Base-by-base conservation (phyloP, 2,113 vertebrate genomes). In the Numenius arquata region DNA sequence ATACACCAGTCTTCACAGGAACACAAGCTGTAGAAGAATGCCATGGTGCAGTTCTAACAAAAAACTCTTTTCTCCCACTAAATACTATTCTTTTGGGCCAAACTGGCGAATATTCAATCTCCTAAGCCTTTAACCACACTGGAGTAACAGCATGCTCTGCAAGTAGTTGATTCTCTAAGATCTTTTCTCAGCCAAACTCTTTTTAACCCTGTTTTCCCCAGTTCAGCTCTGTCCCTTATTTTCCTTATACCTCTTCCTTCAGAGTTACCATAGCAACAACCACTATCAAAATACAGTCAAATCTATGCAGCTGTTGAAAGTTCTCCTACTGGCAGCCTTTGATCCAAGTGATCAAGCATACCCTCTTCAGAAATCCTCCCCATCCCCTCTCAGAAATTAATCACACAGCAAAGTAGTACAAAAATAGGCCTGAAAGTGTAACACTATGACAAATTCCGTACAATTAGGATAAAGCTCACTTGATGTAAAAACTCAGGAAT, bases 41-140 rank as follows among this genome's bases (percentile, higher is more conserved):
- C 70, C 73, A 88, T 18, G 18, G 61, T 47, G 87, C 59, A 78
- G 50, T 77, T 96, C 70, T 70, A 92, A 90, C 36, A 79, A 91
- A 93, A 85, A 12, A 26, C 67, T 61, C 81, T 85, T 68, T 72
- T 94, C 40, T 76, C 38, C 40, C 91, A 86, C 21, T 92, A 63
- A 90, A 80, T 89, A 82, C 59, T 77, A 70, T 67, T 87, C 94
- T 90, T 96, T 97, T 90, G 89, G 93, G 94, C 78, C 96, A 83
- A 85, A 72, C 70, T 87, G 58, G 62, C 30, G 82, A 19, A 73
- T 91, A 76, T 38, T 93, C 92, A 52, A 30, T 56, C 78, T 89
- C 63, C 40, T 88, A 95, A 72, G 71, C 38, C 70, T 91, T 89
- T 94, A 92, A 95, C 65, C 79, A 97, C 63, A 84, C 0, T 80